Evolutionary conservation across 1,140 invertebrate genomes (phyloP).

Genomic region (Babylonia areolata): DNA sequence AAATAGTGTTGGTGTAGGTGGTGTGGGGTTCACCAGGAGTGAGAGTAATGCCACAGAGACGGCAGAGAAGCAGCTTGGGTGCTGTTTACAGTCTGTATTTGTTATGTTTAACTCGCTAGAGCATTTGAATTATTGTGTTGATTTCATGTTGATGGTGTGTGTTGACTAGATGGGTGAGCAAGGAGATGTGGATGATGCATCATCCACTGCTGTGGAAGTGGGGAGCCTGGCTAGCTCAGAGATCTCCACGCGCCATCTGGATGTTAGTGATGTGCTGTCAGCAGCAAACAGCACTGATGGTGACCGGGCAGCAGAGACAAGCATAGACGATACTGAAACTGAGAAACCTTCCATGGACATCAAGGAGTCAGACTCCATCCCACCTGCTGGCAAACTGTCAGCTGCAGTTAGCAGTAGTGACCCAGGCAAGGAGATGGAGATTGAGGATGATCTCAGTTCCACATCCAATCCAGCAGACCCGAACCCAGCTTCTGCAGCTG

Average conservation of each 20-base stretch:
- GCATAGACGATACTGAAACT: neutral
- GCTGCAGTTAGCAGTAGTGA: neutral
- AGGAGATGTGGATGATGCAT: conserved; percentile 40
- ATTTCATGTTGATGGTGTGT: too few species aligned
- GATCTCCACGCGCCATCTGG: conserved; percentile 29
- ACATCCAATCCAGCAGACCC: neutral
- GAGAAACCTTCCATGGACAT: neutral
- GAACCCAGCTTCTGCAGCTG: neutral
- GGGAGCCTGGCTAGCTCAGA: conserved; percentile 45
- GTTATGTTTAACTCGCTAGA: too few species aligned
- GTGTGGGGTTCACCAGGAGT: too few species aligned
- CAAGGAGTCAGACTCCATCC: neutral
- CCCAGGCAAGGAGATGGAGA: neutral
- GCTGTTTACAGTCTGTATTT: too few species aligned
- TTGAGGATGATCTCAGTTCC: neutral
- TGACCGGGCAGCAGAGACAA: conserved; percentile 1
- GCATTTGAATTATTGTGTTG: too few species aligned
- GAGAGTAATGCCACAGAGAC: too few species aligned
- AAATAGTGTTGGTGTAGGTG: too few species aligned
- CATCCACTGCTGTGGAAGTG: conserved; percentile 46
- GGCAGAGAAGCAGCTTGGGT: too few species aligned
- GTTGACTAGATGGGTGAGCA: too few species aligned
- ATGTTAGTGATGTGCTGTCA: conserved; percentile 39
- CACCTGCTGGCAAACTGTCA: neutral
- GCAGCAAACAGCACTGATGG: conserved; percentile 31